These are phyloP conservation scores for Dryobota labecula DNA, from an alignment of 2,888 invertebrate species.

Conservation along the genomic window DNA sequence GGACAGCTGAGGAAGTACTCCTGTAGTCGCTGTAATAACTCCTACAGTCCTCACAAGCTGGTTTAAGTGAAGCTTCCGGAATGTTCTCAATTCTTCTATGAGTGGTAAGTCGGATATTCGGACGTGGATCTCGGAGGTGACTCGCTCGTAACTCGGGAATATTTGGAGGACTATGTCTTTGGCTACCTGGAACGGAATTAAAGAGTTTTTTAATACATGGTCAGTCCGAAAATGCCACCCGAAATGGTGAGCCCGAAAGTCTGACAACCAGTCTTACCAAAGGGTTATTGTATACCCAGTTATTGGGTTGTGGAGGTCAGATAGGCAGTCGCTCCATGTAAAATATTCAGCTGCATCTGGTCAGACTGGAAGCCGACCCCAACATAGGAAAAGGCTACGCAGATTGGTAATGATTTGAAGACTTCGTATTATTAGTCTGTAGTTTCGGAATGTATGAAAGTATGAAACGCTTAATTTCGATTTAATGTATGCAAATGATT, in stretches of 20 bases:
- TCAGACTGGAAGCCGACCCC: no score
- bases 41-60: slow-evolving; percentile 97
- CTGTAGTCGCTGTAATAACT: slow-evolving; percentile 98
- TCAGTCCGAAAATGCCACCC: no score
- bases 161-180: slow-evolving; percentile 97
- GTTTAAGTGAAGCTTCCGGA: slow-evolving; percentile 97
- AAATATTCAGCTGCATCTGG: no score
- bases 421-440: background rate
- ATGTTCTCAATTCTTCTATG: slow-evolving; percentile 98
- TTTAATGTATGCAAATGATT: no score
- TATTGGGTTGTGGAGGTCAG: no score
- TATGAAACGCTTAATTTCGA: background rate
- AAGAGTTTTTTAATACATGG: no score
- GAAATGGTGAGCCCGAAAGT: no score
- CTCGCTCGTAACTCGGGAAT: slow-evolving; percentile 98
- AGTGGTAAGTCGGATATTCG: slow-evolving; percentile 98
- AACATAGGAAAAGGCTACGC: no score
- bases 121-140: slow-evolving; percentile 98
- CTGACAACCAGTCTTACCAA: no score
- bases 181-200: slow-evolving; percentile 88
- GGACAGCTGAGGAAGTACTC: slow-evolving; percentile 98
- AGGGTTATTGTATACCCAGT: no score
- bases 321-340: no score
- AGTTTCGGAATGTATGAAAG: background rate
- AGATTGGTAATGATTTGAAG: background rate